Evolutionary conservation across 1,140 invertebrate species (phyloP).

Genomic region (Penaeus vannamei): DNA sequence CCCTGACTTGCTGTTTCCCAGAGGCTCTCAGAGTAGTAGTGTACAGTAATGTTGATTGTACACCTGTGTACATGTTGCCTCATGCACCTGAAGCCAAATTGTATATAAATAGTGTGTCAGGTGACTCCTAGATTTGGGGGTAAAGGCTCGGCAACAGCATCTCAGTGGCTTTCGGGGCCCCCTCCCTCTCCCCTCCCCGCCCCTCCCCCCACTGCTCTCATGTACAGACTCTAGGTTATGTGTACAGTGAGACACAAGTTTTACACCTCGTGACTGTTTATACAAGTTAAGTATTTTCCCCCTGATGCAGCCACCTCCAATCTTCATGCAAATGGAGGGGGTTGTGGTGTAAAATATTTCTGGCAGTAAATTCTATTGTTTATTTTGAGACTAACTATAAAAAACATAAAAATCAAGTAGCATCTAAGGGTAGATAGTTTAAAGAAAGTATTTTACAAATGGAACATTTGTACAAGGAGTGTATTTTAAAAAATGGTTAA

Average conservation of each 20-base stretch:
- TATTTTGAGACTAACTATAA: conserved; percentile 66
- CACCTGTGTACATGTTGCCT: conserved; percentile 48
- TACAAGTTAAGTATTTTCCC: conserved; percentile 65
- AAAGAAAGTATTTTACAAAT: conserved; percentile 67
- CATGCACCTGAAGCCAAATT: conserved; percentile 62
- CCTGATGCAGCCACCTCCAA: conserved; percentile 49
- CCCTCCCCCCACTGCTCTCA: conserved; percentile 47
- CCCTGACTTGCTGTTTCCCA: conserved; percentile 50
- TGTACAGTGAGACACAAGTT: conserved; percentile 66
- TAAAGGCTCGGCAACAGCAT: conserved; percentile 28
- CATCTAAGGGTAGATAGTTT: conserved; percentile 65
- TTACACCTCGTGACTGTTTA: conserved; percentile 66
- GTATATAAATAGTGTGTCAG: conserved; percentile 60
- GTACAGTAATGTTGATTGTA: conserved; percentile 43
- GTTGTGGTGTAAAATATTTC: conserved; percentile 65
- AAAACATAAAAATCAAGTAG: conserved; percentile 64
- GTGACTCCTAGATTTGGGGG: conserved; percentile 20
- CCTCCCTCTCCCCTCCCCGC: conserved; percentile 20
- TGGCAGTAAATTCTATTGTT: conserved; percentile 66
- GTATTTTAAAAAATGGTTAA: conserved; percentile 57
- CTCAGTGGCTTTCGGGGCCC: conserved; percentile 34
- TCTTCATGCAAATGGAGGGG: conserved; percentile 64
- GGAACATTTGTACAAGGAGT: conserved; percentile 66
- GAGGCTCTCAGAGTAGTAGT: conserved; percentile 46
- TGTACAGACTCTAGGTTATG: conserved; percentile 57